Evolutionary conservation across 2,113 vertebrate genomes (phyloP).

Genomic region (Seriola quinqueradiata): DNA sequence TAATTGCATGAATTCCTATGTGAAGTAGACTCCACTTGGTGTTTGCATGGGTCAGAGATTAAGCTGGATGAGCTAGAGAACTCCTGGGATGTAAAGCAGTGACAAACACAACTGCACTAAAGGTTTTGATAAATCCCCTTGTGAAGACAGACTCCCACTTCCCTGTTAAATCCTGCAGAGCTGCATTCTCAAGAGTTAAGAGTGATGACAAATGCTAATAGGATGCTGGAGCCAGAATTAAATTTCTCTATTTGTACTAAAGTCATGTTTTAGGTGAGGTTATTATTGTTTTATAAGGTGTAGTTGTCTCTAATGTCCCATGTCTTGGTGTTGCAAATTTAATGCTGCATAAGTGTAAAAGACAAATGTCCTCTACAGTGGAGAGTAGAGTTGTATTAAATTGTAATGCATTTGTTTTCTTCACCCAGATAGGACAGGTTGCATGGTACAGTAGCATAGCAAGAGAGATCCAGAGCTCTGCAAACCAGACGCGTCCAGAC

Average conservation of each 20-base stretch:
- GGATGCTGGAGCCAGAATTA: slow-evolving; percentile 43
- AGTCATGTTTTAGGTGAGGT: neutral
- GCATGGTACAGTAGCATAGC: neutral
- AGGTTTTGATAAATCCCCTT: slow-evolving; percentile 65
- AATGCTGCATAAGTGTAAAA: neutral
- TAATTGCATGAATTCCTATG: slow-evolving; percentile 52
- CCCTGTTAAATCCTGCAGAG: slow-evolving; percentile 55
- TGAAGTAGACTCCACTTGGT: slow-evolving; percentile 36
- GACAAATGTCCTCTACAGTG: slow-evolving; percentile 5
- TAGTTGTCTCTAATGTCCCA: slow-evolving; percentile 7
- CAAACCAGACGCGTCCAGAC: neutral
- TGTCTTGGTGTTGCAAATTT: slow-evolving; percentile 2
- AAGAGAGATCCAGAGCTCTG: neutral
- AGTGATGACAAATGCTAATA: slow-evolving; percentile 59
- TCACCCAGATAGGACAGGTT: neutral
- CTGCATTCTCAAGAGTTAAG: slow-evolving; percentile 46
- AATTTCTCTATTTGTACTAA: slow-evolving; percentile 34
- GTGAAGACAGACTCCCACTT: slow-evolving; percentile 49
- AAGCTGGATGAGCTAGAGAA: slow-evolving; percentile 55
- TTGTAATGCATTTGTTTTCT: neutral
- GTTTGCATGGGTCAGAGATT: slow-evolving; percentile 69
- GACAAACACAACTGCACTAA: slow-evolving; percentile 59
- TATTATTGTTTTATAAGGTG: slow-evolving; percentile 31
- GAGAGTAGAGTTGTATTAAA: neutral
- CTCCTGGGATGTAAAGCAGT: slow-evolving; percentile 56